Base-by-base conservation (phyloP, 2,888 invertebrate species). In the Caenorhabditis sp. region DNA sequence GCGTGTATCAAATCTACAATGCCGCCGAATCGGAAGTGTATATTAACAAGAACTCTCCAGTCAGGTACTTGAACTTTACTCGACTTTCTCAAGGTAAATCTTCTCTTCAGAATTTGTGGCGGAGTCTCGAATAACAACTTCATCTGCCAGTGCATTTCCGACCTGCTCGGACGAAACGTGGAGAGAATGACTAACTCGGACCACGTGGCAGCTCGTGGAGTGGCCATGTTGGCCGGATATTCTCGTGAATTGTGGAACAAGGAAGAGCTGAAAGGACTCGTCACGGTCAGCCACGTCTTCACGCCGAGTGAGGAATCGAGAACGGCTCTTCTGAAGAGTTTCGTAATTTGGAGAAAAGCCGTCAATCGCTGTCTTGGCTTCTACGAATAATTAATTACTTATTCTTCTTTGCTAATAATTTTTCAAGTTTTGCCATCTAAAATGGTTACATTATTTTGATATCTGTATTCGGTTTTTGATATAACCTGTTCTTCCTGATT, bases 81-180 rank as follows among this genome's bases (percentile, higher is more conserved):
- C n/a, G n/a, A n/a, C 37, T 41, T 11, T 17, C 17, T 46, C n/a
- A 24, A 68, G 15, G 9, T 56, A 13, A 11, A 26, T 37, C 5
- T 27, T n/a, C n/a, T n/a, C n/a, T n/a, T n/a, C n/a, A n/a, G n/a
- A n/a, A n/a, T n/a, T n/a, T n/a, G n/a, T 90, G 97, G 97, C 2
- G 97, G 97, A n/a, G 95, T 97, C n/a, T 93, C 95, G 0, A 93
- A 93, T 79, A 97, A 96, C 90, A 93, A 95, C 90, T 97, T 97
- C 89, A 91, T 97, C 45, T 93, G 94, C 84, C 96, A 96, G 89
- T 90, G 94, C 70, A 92, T 97, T 81, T 93, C 96, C 0, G 94
- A 96, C 89, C 91, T 95, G 61, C 93, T 94, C 0, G 93, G 93
- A 0, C 90, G 94, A 59, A 89, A 91, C 0, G 93, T 96, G 4